These are phyloP conservation scores for Platysteira castanea DNA, from an alignment of 2,113 vertebrate genomes.

Conservation along the genomic window DNA sequence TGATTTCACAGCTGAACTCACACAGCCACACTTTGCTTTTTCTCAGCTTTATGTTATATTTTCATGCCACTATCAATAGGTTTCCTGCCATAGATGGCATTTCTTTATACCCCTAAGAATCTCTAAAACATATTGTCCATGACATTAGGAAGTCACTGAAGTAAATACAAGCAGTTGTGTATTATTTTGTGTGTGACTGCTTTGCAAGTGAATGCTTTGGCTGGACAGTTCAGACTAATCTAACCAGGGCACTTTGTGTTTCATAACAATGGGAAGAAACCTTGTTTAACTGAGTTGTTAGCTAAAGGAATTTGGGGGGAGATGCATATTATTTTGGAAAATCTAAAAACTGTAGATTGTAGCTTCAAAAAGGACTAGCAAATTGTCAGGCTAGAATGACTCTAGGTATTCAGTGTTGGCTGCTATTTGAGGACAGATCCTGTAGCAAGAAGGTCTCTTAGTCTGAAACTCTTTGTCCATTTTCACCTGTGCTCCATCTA, in stretches of 20 bases:
- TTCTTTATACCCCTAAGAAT: background rate
- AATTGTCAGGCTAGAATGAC: background rate
- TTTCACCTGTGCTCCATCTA: background rate
- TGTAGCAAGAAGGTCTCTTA: too few relatives aligned
- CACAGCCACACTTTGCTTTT: background rate
- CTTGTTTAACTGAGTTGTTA: background rate
- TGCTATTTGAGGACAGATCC: background rate
- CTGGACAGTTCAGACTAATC: background rate
- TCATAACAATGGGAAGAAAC: background rate
- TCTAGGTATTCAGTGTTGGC: background rate
- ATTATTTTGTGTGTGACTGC: background rate
- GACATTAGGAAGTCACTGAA: background rate
- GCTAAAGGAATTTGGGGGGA: background rate
- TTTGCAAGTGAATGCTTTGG: background rate
- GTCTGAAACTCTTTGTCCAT: background rate
- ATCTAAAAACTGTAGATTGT: background rate
- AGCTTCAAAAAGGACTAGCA: background rate
- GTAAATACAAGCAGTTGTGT: background rate
- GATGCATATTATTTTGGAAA: background rate
- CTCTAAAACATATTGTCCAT: background rate
- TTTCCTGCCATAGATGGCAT: background rate
- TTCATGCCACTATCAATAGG: background rate
- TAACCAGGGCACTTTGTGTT: background rate
- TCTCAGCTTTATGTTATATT: background rate
- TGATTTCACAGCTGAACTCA: constrained; percentile 1